Base-by-base conservation (phyloP, 2,797 vertebrate genomes). In the Nannoperca obscura region DNA sequence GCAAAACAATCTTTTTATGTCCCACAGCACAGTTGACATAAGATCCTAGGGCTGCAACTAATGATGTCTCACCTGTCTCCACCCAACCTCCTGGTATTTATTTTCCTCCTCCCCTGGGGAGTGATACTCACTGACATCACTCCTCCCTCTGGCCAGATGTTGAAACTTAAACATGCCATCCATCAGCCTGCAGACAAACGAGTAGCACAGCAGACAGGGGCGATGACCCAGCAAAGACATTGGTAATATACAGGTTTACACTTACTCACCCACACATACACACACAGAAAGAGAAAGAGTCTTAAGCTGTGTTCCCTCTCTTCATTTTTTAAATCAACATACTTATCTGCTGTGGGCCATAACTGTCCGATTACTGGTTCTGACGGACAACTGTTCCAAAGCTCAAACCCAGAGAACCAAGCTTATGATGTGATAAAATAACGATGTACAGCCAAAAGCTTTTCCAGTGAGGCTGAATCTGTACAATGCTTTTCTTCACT, bases 141-240 rank as follows among this genome's bases (percentile, higher is more conserved):
- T 80, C 78, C 80, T 79, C 78, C 81, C 73, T 68, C 61, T 72
- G 68, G 72, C 89, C 92, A 94, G 92, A 93, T 92, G 91, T 90
- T 90, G 73, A 80, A 80, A 83, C 74, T 87, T 86, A 87, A 92
- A 87, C 88, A 89, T 38, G 10, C 59, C 81, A 86, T 91, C 82
- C 87, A 84, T 91, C 89, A 90, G 52, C 62, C 49, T 14, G 24
- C 59, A 83, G 81, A 86, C 81, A 71, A 70, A 73, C 22, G 58
- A 83, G 64, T 55, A 66, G 53, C 78, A 53, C 70, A 22, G 77
- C 50, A 81, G 76, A 87, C 60, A 24, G 60, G 10, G 72, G 49
- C 61, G 61, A 67, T 86, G 82, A 89, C 74, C 85, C 83, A 66
- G 54, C 59, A 78, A 79, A 85, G 82, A 55, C 67, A 32, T 67